Percentiles rank a stretch among this genome's conserved stretches.
Evolutionary conservation across 2,888 invertebrate genomes (phyloP).

Genomic region (Rotaria sp.): DNA sequence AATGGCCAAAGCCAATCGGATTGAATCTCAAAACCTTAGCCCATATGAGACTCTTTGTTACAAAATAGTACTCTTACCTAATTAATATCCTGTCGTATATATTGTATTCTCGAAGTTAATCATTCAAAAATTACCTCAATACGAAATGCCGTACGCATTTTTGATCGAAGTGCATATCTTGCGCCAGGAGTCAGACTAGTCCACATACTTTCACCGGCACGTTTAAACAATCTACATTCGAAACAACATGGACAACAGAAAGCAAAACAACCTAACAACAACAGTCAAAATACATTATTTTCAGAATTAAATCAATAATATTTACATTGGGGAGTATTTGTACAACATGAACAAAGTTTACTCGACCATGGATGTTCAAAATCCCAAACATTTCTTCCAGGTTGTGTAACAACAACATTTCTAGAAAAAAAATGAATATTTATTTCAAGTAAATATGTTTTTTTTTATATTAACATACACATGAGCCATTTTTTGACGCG

Average conservation of each 20-base stretch:
- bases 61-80: no score
- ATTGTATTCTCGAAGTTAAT: no score
- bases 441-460: neutral
- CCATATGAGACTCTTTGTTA: no score
- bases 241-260: slow-evolving; percentile 3
- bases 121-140: neutral
- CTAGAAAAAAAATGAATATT: neutral
- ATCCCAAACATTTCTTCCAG: neutral
- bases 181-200: neutral
- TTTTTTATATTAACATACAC: neutral
- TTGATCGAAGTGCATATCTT: neutral
- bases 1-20: no score
- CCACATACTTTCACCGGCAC: neutral
- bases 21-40: no score
- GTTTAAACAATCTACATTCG: neutral
- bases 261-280: neutral
- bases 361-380: neutral
- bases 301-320: neutral
- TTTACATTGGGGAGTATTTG: neutral
- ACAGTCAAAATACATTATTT: no score
- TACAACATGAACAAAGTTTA: neutral
- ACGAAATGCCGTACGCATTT: neutral
- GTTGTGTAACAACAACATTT: neutral
- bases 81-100: no score
- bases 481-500: neutral